phyloP scores from a whole-genome alignment of 1,140 invertebrate genomes.

The Procambarus clarkii region DNA sequence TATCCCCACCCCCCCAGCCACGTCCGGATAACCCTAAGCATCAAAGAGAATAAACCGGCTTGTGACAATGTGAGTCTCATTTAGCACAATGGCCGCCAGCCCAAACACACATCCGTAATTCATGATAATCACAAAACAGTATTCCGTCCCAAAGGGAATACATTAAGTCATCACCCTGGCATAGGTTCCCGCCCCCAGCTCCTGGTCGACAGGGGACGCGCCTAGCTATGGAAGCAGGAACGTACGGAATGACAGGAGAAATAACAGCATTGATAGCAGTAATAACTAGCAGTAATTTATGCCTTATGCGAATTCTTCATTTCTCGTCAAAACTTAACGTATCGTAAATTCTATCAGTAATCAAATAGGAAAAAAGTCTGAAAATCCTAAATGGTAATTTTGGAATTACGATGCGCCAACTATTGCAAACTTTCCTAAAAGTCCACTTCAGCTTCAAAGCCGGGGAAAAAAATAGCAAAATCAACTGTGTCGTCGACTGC shows the following conservation, averaged over 20 bases:
- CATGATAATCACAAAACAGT: neutral
- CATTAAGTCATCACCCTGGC: neutral
- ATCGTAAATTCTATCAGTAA: no score
- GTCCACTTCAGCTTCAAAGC: no score
- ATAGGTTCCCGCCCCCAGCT: neutral
- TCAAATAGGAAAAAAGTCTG: no score
- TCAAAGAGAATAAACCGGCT: neutral
- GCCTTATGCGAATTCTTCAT: no score
- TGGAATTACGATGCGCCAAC: no score
- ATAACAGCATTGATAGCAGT: neutral
- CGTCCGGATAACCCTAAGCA: neutral
- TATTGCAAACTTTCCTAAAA: no score
- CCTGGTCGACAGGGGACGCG: no score
- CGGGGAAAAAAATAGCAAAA: no score
- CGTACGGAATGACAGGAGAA: neutral
- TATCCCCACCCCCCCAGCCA: neutral
- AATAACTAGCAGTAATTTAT: neutral
- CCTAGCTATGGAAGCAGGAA: neutral
- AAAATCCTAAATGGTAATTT: no score
- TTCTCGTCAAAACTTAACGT: no score
- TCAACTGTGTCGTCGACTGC: no score
- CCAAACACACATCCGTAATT: neutral
- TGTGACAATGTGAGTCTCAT: neutral
- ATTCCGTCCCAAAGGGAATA: neutral
- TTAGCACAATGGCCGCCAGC: neutral